A percentile compares a stretch with the other conserved stretches of the same genome.
phyloP scores from a whole-genome alignment of 92 coral and sea anemone species.

The Epizoanthus scotinus region DNA sequence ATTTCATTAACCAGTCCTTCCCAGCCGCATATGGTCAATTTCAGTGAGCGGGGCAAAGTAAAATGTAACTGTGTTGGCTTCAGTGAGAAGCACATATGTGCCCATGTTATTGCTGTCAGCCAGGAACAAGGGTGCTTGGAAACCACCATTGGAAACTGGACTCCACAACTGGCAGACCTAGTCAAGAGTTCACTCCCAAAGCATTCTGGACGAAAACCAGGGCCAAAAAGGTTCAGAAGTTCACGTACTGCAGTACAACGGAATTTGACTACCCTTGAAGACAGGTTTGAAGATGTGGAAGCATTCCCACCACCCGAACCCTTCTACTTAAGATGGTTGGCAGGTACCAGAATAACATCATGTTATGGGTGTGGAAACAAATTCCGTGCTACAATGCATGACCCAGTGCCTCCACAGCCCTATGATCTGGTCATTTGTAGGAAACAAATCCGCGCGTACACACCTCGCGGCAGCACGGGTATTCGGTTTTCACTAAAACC shows the following conservation, averaged over 20 bases:
- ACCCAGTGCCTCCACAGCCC: constrained; percentile 43
- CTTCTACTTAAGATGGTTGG: constrained; percentile 39
- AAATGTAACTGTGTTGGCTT: constrained; percentile 50
- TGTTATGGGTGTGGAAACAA: constrained; percentile 52
- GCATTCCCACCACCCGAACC: constrained; percentile 45
- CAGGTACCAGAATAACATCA: constrained; percentile 35
- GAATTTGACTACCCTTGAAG: constrained; percentile 14
- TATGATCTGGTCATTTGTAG: constrained; percentile 51
- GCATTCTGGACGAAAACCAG: constrained; percentile 47
- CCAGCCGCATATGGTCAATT: constrained; percentile 50
- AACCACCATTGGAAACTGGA: constrained; percentile 35
- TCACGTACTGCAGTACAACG: constrained; percentile 33
- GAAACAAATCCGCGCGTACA: constrained; percentile 52
- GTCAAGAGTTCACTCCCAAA: constrained; percentile 41
- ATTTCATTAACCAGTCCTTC: constrained; percentile 47
- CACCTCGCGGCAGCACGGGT: constrained; percentile 47
- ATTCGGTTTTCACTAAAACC: constrained; percentile 46
- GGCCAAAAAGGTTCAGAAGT: constrained; percentile 33
- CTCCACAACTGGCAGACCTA: constrained; percentile 41
- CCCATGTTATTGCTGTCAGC: constrained; percentile 46
- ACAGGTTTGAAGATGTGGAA: not conserved
- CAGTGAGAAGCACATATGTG: constrained; percentile 43
- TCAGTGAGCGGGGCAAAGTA: constrained; percentile 7
- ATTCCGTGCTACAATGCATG: constrained; percentile 27
- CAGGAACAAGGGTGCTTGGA: constrained; percentile 13